Percentiles rank a stretch among this genome's conserved stretches.
These are phyloP conservation scores for Anthoscopus minutus DNA, from an alignment of 2,113 vertebrate genomes.

Conservation along the genomic window DNA sequence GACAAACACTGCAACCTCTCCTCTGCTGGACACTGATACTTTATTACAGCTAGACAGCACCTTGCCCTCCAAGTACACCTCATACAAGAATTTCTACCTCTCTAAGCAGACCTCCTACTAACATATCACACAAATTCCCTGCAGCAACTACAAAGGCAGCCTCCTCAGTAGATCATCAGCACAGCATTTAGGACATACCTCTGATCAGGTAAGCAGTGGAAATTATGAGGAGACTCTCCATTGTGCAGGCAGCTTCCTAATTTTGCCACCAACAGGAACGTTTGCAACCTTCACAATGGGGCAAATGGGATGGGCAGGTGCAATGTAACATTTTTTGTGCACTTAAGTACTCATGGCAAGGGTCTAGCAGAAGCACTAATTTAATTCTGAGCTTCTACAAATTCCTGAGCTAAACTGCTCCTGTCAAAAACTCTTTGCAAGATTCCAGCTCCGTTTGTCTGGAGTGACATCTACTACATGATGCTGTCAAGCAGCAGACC, in stretches of 20 bases:
- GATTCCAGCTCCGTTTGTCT: not conserved
- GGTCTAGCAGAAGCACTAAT: not conserved
- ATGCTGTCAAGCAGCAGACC: conserved; percentile 9
- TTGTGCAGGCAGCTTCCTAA: not conserved
- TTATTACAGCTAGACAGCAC: not conserved
- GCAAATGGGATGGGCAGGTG: not conserved
- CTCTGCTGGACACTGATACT: not conserved
- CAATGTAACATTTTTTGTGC: not conserved
- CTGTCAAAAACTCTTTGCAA: not conserved
- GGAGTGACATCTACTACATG: not conserved
- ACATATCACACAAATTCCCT: not conserved
- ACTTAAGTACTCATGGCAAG: not conserved
- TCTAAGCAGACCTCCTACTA: not conserved
- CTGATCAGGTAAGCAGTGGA: not conserved
- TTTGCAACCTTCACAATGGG: not conserved
- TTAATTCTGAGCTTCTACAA: not conserved
- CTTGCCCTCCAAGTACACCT: not conserved
- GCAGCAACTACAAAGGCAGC: not conserved
- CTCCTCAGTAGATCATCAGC: not conserved
- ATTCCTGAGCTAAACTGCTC: not conserved
- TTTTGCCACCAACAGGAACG: not conserved
- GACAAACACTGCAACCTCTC: not conserved
- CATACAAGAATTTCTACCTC: not conserved
- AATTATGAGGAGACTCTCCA: not conserved
- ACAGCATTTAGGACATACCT: not conserved